A percentile compares a stretch with the other conserved stretches of the same genome.
These are phyloP conservation scores for Beroe ovata DNA, from an alignment of 37 sponge, comb jelly and placozoan species.

Conservation along the genomic window DNA sequence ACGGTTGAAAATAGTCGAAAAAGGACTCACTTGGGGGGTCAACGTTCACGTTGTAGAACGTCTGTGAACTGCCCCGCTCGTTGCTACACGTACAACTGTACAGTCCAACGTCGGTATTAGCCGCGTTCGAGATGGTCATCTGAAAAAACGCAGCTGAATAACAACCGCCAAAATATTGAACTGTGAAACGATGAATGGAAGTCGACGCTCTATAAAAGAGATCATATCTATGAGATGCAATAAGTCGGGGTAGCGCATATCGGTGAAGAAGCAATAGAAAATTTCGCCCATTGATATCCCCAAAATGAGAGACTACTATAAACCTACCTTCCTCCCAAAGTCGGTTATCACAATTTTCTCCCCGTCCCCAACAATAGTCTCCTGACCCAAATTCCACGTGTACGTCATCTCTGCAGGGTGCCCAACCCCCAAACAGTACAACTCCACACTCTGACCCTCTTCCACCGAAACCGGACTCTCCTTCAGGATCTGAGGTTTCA, in stretches of 20 bases:
- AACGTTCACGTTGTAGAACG: not conserved
- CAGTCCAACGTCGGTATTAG: not conserved
- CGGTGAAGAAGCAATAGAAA: no score
- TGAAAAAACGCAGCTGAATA: not conserved
- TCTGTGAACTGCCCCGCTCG: not conserved
- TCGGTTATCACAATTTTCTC: not conserved
- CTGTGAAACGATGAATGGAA: not conserved
- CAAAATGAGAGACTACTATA: no score
- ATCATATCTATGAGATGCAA: no score
- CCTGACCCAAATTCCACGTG: not conserved
- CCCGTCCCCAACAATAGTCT: not conserved
- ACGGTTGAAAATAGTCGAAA: no score
- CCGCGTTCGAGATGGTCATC: constrained; percentile 35
- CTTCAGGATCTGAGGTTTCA: not conserved
- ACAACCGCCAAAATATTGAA: not conserved
- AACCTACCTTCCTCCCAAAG: constrained; percentile 25
- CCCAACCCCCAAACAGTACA: constrained; percentile 55
- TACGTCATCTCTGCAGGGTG: constrained; percentile 54
- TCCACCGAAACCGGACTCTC: constrained; percentile 3
- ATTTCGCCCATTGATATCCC: no score
- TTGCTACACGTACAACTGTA: constrained; percentile 34
- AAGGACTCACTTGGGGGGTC: not conserved
- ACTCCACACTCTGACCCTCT: not conserved
- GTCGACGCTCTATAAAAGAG: no score
- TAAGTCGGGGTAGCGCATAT: no score